Conservation (phyloP, 2,113 vertebrate genomes). For the Mustelus asterias region DNA sequence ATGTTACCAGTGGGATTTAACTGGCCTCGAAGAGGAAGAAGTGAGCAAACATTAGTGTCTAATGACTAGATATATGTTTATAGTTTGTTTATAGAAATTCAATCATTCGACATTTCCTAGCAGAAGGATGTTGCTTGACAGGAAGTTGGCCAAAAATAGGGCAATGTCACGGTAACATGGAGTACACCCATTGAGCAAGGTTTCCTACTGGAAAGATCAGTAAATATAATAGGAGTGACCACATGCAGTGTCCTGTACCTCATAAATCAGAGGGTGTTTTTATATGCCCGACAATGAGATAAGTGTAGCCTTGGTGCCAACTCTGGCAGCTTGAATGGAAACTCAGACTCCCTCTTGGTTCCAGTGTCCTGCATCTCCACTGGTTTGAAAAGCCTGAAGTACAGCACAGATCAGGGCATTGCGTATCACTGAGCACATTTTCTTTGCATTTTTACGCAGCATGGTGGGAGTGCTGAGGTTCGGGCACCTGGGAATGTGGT, state of each 20-base stretch:
- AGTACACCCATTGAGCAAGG: background rate
- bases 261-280: background rate
- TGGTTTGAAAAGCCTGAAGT: background rate
- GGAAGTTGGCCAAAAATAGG: background rate
- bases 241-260: background rate
- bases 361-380: background rate
- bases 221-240: background rate
- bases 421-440: background rate
- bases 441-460: background rate
- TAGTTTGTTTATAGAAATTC: background rate
- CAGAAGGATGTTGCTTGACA: background rate
- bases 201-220: background rate
- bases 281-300: background rate
- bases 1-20: conserved; percentile 88
- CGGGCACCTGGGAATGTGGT: background rate
- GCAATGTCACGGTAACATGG: background rate
- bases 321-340: background rate
- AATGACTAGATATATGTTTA: background rate
- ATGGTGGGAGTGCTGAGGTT: background rate
- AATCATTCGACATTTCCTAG: background rate
- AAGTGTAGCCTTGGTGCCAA: background rate
- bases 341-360: background rate
- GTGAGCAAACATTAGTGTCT: conserved; percentile 54
- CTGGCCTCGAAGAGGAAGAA: conserved; percentile 88
- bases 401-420: background rate